Evolutionary conservation across 1,140 invertebrate species (phyloP), one percentile per base, ranked within the genome.

Genomic region (Lasioglossum albipes): DNA sequence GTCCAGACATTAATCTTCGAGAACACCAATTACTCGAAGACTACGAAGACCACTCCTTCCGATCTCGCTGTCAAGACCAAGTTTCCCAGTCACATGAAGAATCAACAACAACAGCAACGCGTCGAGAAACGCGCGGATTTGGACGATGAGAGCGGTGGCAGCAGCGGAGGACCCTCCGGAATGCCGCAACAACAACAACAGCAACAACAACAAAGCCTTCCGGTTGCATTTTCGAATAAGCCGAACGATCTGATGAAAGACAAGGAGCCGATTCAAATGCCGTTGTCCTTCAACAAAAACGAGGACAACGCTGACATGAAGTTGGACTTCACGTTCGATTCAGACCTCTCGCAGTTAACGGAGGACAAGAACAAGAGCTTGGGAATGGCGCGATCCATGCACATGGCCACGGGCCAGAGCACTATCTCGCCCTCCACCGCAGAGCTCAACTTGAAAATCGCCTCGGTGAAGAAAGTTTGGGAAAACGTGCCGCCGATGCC

Each of bases 391-490:
- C 93, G 95, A 7, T 95, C 95, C n/a, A 95, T 95, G 75, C 96
- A 95, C 68, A 94, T 94, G 84, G 90, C 93, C 69, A 93, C 94
- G 7, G 93, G 93, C 0, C 94, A 94, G 57, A 95, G 94, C 79
- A 95, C 95, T 3, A 95, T 95, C 79, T 95, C 95, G 10, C 95
- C 96, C 13, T 96, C 96, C 0, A 96, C 96, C 20, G 97, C 97
- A 49, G 98, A 98, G 91, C 95, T 99, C 16, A 98, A 98, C 94
- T 95, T 98, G 91, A 99, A 99, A 93, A 98, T 99, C 86, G 97
- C 97, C 10, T 98, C 97, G 72, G 98, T 98, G 7, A 98, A 98
- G 92, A 98, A 97, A 92, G 97, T 97, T 65, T 97, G 97, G 97
- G 97, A 97, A 86, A 96, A 94, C 75, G 94, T 95, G 61, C 94